Evolutionary conservation across 2,113 vertebrate species (phyloP).

Genomic region (Bubalus kerabau): DNA sequence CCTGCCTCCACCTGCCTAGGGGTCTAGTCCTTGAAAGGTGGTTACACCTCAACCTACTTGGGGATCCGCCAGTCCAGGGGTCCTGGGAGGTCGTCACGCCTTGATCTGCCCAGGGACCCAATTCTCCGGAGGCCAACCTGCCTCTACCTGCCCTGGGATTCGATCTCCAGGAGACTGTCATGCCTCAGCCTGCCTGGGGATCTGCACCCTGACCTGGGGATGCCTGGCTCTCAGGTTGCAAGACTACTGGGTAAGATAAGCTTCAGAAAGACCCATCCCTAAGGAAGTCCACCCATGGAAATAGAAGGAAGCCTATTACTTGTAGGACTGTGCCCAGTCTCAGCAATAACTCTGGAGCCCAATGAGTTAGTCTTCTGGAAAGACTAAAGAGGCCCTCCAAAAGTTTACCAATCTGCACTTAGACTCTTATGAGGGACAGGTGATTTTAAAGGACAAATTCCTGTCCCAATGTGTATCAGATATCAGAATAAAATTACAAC

Average conservation of each 20-base stretch:
- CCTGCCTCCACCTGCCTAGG: not conserved
- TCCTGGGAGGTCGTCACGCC: not conserved
- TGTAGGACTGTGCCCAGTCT: not conserved
- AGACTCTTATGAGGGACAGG: not conserved
- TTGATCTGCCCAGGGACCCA: not conserved
- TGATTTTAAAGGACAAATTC: not conserved
- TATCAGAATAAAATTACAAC: not conserved
- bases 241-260: not conserved
- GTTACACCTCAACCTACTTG: not conserved
- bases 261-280: not conserved
- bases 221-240: not conserved
- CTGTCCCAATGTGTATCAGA: not conserved
- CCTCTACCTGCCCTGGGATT: not conserved
- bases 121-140: not conserved
- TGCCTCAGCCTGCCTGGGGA: not conserved
- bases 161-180: not conserved
- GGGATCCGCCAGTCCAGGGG: not conserved
- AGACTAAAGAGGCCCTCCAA: not conserved
- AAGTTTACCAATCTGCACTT: not conserved
- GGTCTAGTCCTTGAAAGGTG: no score
- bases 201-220: not conserved
- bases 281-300: not conserved
- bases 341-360: not conserved
- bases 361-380: not conserved
- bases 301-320: not conserved